Base-by-base conservation (phyloP, 2,797 vertebrate species). In the Paramormyrops hopkinsi region DNA sequence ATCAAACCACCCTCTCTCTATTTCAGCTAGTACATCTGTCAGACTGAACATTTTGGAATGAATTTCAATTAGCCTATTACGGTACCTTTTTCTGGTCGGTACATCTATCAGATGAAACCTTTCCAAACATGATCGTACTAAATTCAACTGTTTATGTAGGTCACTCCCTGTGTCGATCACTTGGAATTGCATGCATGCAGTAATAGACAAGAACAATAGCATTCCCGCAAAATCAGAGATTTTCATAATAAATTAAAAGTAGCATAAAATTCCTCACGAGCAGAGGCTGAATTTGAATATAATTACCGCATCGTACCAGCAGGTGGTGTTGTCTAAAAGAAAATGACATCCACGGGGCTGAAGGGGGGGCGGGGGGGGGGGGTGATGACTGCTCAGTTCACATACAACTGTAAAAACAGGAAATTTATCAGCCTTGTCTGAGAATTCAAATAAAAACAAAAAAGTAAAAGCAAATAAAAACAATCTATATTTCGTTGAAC, bases 291-390 rank as follows among this genome's bases (percentile, higher is more conserved):
- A 46, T 56, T 29, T 7, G 19, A 8, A 84, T 33, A 48, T 41
- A 73, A 65, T 90, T 59, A 82, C 48, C 33, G 73, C 46, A 79
- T 90, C 84, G 59, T 82, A 89, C 90, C 93, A 92, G 91, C 91
- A 92, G 91, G 91, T 90, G 93, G 90, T 22, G 90, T 89, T 90
- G n/a, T 69, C 48, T 46, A 73, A 76, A 29, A 87, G 84, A 51
- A 33, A 69, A 65, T 87, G 14, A 59, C 19, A 59, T 56, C 33
- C 29, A 88, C 4, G 2, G 19, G 7, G 7, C 19, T n/a, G 56
- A 59, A 8, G 0, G n/a, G 54, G 19, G 5, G 14, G 51, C 1
- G 5, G 51, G 12, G 12, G 17, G 5, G 19, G 54, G 54, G 46
- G 6, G 85, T 1, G 29, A 33, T 17, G 14, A 22, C 11, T 65